These are phyloP conservation scores for Ridgeia piscesae DNA, from an alignment of 1,140 invertebrate species.

Conservation along the genomic window DNA sequence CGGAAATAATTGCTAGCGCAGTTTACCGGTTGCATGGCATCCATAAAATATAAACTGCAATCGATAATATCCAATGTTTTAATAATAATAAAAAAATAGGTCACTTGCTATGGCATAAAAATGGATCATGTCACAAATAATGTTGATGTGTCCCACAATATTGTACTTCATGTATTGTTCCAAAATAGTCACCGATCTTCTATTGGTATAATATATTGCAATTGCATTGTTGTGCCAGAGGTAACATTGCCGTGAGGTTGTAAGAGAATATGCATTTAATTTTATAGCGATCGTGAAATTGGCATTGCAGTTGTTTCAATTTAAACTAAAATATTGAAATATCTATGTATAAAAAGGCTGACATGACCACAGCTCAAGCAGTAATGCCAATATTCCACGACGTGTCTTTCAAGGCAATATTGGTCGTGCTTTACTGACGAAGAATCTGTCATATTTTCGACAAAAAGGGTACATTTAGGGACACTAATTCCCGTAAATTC, in stretches of 20 bases:
- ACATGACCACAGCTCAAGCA: too few relatives aligned
- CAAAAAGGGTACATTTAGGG: too few relatives aligned
- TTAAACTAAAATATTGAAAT: neutral
- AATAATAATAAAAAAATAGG: neutral
- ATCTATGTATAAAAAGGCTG: too few relatives aligned
- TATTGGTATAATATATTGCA: neutral
- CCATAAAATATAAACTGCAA: neutral
- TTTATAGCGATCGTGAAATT: neutral
- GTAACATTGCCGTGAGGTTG: neutral
- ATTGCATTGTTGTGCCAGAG: neutral
- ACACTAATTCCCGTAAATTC: too few relatives aligned
- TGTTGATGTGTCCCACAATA: neutral
- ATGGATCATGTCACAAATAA: neutral
- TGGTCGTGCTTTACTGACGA: too few relatives aligned
- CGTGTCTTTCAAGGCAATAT: too few relatives aligned
- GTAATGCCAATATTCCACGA: too few relatives aligned
- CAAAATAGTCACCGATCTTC: neutral
- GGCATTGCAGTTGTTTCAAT: neutral
- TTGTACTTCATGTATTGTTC: neutral
- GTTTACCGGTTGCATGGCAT: neutral
- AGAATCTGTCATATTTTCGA: too few relatives aligned
- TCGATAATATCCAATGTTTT: neutral
- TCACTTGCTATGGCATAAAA: neutral
- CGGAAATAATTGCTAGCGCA: neutral
- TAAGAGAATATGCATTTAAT: neutral